phyloP scores from a whole-genome alignment of 2,797 vertebrate genomes.

The Ispidina lecontei region DNA sequence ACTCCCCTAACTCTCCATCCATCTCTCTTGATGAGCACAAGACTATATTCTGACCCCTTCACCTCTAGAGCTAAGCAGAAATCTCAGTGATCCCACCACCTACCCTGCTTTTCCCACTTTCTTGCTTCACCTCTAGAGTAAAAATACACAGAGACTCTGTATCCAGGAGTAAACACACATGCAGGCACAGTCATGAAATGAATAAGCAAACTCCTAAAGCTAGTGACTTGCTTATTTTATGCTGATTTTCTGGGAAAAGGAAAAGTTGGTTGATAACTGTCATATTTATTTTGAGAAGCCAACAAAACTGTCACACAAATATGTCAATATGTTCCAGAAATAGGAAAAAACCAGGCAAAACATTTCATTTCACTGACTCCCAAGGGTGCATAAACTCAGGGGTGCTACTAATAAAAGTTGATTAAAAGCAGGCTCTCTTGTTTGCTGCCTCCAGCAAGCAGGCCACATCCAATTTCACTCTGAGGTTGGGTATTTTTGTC shows the following conservation, averaged over 20 bases:
- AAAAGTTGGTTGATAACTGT: neutral
- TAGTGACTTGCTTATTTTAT: neutral
- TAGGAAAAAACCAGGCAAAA: neutral
- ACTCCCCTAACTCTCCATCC: neutral
- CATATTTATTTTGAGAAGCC: neutral
- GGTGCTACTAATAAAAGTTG: neutral
- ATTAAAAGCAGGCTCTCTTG: neutral
- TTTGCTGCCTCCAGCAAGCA: neutral
- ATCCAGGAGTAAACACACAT: neutral
- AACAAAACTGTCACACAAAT: neutral
- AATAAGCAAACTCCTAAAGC: neutral
- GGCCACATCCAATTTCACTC: neutral
- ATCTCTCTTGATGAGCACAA: rapidly evolving
- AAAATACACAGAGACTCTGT: neutral
- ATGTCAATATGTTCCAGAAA: neutral
- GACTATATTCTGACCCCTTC: neutral
- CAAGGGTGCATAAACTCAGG: neutral
- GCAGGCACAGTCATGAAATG: neutral
- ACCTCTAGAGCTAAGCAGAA: neutral
- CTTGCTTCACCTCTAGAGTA: neutral
- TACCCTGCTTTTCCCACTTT: neutral
- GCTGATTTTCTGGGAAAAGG: constrained; percentile 7
- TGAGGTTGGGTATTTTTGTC: neutral
- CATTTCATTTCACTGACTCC: neutral
- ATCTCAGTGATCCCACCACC: neutral